phyloP scores from a whole-genome alignment of 2,113 vertebrate species.

The Excalfactoria chinensis region DNA sequence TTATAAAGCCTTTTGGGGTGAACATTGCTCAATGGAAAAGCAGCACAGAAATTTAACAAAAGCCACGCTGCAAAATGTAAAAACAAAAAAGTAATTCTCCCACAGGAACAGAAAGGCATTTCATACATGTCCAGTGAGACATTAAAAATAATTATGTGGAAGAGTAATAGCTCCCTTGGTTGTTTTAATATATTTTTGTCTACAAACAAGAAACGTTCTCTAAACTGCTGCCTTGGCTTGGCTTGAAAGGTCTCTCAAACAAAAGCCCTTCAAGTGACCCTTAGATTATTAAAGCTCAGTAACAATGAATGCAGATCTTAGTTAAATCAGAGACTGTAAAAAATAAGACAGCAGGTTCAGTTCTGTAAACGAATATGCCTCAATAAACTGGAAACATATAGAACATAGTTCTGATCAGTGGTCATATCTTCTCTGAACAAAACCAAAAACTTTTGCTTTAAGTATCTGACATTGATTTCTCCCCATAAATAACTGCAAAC shows the following conservation, averaged over 20 bases:
- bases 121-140: constrained; percentile 82
- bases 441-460: not conserved
- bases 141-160: constrained; percentile 85
- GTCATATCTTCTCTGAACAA: not conserved
- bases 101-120: constrained; percentile 82
- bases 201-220: constrained; percentile 86
- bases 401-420: not conserved
- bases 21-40: constrained; percentile 71
- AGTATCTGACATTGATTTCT: not conserved
- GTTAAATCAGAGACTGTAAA: constrained; percentile 59
- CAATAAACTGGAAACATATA: not conserved
- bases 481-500: not conserved
- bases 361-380: constrained; percentile 21
- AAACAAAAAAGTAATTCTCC: constrained; percentile 75
- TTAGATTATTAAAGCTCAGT: constrained; percentile 79
- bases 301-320: constrained; percentile 72
- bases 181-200: constrained; percentile 87
- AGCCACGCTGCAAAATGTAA: constrained; percentile 68
- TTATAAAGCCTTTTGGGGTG: constrained; percentile 61
- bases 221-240: constrained; percentile 84
- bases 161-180: constrained; percentile 86
- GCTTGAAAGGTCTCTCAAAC: constrained; percentile 84
- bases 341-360: constrained; percentile 59
- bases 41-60: constrained; percentile 68
- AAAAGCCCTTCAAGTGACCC: constrained; percentile 81